A percentile compares a stretch with the other conserved stretches of the same genome.
phyloP scores from a whole-genome alignment of 2,113 vertebrate species.

The Carassius carassius region DNA sequence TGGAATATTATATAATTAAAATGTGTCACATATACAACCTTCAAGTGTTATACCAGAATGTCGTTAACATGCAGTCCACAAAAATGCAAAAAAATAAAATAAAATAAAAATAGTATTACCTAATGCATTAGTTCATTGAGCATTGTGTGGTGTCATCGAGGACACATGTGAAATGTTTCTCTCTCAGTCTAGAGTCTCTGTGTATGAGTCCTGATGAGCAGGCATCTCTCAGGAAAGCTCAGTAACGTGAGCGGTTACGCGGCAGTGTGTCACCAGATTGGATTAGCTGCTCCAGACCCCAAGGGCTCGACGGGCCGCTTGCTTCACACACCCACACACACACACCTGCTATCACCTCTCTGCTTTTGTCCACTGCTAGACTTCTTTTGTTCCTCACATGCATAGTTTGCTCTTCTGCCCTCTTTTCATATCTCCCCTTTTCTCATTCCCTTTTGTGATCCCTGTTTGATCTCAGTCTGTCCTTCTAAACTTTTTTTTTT shows the following conservation, averaged over 20 bases:
- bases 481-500: slow-evolving; percentile 25
- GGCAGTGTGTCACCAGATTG: slow-evolving; percentile 51
- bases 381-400: slow-evolving; percentile 21
- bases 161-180: slow-evolving; percentile 3
- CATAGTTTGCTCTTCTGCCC: background rate
- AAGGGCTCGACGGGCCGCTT: background rate
- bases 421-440: background rate
- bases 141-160: background rate
- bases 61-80: slow-evolving; percentile 3
- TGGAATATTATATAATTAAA: background rate
- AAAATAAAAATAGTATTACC: background rate
- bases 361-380: slow-evolving; percentile 18
- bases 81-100: background rate
- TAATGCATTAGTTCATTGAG: background rate
- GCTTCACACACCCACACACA: slow-evolving; percentile 22
- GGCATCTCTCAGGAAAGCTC: slow-evolving; percentile 32
- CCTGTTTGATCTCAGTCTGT: slow-evolving; percentile 13
- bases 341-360: slow-evolving; percentile 18
- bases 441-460: background rate
- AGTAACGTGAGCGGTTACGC: slow-evolving; percentile 23
- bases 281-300: slow-evolving; percentile 45
- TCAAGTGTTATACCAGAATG: background rate
- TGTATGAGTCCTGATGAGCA: slow-evolving; percentile 48
- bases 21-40: background rate
- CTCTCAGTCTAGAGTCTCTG: background rate